Evolutionary conservation across 1,140 invertebrate species (phyloP).

Genomic region (Lutraria rhynchaena): DNA sequence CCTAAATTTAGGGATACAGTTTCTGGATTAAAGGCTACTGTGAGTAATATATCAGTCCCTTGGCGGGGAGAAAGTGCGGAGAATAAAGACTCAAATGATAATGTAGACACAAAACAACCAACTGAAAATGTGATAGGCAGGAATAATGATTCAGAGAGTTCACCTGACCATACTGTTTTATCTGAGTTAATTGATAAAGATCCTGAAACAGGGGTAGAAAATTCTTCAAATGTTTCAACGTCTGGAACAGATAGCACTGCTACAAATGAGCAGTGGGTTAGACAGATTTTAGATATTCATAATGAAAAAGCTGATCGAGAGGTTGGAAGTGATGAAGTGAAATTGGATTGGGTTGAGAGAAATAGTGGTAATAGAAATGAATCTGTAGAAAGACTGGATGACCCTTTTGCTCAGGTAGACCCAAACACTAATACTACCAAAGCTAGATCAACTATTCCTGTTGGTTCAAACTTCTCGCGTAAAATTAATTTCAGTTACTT

Average conservation of each 20-base stretch:
- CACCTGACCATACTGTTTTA: background rate
- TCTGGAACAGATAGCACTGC: background rate
- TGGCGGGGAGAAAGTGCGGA: background rate
- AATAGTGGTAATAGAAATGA: background rate
- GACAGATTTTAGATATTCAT: slow-evolving; percentile 1
- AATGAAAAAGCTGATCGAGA: background rate
- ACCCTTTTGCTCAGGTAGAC: background rate
- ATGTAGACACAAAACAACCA: too few relatives aligned
- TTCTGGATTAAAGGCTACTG: slow-evolving; percentile 8
- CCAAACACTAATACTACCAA: background rate
- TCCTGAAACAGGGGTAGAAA: too few relatives aligned
- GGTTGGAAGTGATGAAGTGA: background rate
- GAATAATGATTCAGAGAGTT: background rate
- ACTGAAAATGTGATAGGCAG: background rate
- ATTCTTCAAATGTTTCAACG: too few relatives aligned
- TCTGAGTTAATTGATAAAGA: too few relatives aligned
- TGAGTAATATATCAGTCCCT: slow-evolving; percentile 8
- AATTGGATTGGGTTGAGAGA: background rate
- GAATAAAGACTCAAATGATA: background rate
- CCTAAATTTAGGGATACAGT: background rate
- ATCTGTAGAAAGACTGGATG: slow-evolving; percentile 3
- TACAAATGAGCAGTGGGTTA: background rate
- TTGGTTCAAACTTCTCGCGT: background rate
- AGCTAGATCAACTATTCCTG: background rate
- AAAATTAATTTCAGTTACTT: slow-evolving; percentile 25